phyloP scores from a whole-genome alignment of 2,888 invertebrate species.

The Sminthurinus aureus region DNA sequence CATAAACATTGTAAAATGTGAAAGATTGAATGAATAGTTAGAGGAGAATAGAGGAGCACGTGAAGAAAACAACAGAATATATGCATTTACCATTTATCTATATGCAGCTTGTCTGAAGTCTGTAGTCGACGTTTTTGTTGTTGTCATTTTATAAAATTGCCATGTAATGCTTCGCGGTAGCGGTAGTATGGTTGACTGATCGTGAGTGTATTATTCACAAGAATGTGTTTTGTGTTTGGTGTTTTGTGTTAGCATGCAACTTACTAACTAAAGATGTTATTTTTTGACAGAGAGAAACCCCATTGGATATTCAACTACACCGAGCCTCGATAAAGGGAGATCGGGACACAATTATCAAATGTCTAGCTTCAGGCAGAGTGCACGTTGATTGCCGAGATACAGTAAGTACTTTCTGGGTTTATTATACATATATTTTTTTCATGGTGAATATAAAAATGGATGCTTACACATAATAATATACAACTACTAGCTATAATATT shows the following conservation, averaged over 20 bases:
- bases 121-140: background rate
- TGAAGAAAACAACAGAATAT: background rate
- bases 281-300: slow-evolving; percentile 82
- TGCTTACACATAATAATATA: too few species aligned
- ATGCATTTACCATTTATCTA: background rate
- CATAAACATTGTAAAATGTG: too few species aligned
- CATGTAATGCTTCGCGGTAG: background rate
- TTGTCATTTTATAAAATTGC: background rate
- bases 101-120: background rate
- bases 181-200: background rate
- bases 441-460: background rate
- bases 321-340: slow-evolving; percentile 88
- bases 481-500: too few species aligned
- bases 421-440: background rate
- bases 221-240: background rate
- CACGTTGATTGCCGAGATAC: slow-evolving; percentile 94
- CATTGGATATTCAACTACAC: slow-evolving; percentile 91
- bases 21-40: too few species aligned
- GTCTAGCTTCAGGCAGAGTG: slow-evolving; percentile 90
- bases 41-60: too few species aligned
- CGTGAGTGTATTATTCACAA: background rate
- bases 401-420: slow-evolving; percentile 67
- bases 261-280: background rate
- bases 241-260: background rate
- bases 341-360: slow-evolving; percentile 75